Conservation (phyloP, 2,797 vertebrate genomes). For the Acipenser oxyrinchus region DNA sequence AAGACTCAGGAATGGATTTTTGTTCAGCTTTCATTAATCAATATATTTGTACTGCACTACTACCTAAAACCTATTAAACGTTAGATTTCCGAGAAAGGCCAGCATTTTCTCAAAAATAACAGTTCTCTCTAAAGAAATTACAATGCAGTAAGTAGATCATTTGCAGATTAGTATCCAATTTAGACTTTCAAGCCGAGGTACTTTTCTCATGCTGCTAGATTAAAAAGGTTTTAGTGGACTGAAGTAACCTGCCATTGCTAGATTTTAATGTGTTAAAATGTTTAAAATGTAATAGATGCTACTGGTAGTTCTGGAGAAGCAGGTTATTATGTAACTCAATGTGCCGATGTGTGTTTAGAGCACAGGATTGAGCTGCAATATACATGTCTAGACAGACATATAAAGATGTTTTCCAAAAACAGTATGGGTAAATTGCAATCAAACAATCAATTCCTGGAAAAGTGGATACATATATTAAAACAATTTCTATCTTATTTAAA, state of each 20-base stretch:
- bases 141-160: neutral
- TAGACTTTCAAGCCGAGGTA: neutral
- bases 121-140: neutral
- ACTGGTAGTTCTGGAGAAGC: no score
- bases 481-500: no score
- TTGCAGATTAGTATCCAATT: neutral
- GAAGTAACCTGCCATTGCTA: neutral
- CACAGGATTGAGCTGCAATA: neutral
- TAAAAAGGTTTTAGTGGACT: neutral
- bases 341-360: neutral
- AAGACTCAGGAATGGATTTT: slow-evolving; percentile 30
- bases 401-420: no score
- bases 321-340: neutral
- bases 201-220: neutral
- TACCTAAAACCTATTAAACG: slow-evolving; percentile 21
- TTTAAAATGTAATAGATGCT: neutral
- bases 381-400: no score
- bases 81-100: slow-evolving; percentile 13
- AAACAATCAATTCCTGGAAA: no score
- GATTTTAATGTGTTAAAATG: neutral
- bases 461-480: no score
- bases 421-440: no score
- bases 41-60: slow-evolving; percentile 16
- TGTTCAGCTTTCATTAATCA: slow-evolving; percentile 21
- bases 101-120: slow-evolving; percentile 11